Evolutionary conservation across 2,113 vertebrate species (phyloP).

Genomic region (Nerophis ophidion): DNA sequence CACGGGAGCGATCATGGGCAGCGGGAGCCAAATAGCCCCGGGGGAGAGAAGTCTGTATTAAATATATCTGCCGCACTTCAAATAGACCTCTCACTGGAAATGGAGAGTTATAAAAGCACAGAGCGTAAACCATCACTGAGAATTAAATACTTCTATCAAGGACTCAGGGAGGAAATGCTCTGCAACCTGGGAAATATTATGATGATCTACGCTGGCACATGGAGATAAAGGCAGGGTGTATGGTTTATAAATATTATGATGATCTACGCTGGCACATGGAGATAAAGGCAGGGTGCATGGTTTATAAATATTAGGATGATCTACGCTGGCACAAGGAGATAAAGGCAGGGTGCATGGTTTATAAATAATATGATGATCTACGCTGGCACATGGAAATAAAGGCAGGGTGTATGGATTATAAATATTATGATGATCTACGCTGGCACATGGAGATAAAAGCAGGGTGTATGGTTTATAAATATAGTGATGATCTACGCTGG

Average conservation of each 20-base stretch:
- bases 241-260: constrained; percentile 6
- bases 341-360: background rate
- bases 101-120: constrained; percentile 44
- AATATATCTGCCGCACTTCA: constrained; percentile 62
- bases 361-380: constrained; percentile 11
- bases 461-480: background rate
- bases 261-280: background rate
- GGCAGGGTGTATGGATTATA: background rate
- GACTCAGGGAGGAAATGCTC: constrained; percentile 24
- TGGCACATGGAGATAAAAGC: constrained; percentile 1
- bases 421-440: constrained; percentile 7
- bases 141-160: constrained; percentile 42
- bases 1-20: constrained; percentile 56
- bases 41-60: constrained; percentile 60
- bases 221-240: constrained; percentile 2
- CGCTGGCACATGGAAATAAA: background rate
- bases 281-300: background rate
- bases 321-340: background rate
- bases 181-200: constrained; percentile 14
- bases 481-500: constrained; percentile 3
- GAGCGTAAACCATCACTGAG: constrained; percentile 30
- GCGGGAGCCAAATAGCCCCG: constrained; percentile 55
- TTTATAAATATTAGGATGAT: constrained; percentile 11
- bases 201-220: constrained; percentile 1
- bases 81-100: constrained; percentile 61